Percentiles rank a stretch among this genome's conserved stretches.
Evolutionary conservation across 2,113 vertebrate species (phyloP).

Genomic region (Caranx melampygus): DNA sequence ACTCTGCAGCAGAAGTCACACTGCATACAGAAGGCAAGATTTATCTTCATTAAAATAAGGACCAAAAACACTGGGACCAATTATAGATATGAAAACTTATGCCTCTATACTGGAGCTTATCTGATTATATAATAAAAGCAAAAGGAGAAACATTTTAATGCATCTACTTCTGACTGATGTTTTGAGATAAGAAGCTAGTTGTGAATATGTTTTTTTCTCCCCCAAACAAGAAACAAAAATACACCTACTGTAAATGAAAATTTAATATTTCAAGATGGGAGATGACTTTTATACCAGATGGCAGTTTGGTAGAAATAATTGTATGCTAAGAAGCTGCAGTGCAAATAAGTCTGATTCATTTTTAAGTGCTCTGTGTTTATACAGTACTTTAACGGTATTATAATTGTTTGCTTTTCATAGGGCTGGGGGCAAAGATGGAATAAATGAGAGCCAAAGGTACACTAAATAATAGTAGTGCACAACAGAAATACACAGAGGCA

Average conservation of each 20-base stretch:
- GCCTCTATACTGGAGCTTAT: constrained; percentile 21
- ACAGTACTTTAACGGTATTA: constrained; percentile 57
- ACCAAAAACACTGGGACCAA: constrained; percentile 10
- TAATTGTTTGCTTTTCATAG: constrained; percentile 66
- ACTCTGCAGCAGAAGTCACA: neutral
- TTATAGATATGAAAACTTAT: constrained; percentile 27
- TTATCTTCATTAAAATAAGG: constrained; percentile 22
- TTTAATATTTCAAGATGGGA: constrained; percentile 37
- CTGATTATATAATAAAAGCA: constrained; percentile 32
- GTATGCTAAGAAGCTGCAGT: constrained; percentile 54
- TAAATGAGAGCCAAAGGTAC: constrained; percentile 61
- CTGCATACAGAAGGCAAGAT: neutral
- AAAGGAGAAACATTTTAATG: constrained; percentile 19
- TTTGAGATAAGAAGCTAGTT: constrained; percentile 31
- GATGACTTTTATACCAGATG: constrained; percentile 56
- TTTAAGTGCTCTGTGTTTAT: constrained; percentile 69
- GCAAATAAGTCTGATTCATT: constrained; percentile 69
- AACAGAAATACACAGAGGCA: constrained; percentile 27
- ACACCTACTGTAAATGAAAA: constrained; percentile 25
- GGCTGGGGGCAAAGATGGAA: constrained; percentile 48
- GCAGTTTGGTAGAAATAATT: constrained; percentile 51
- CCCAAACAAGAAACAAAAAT: constrained; percentile 13
- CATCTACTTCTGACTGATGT: constrained; percentile 26
- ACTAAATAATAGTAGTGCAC: constrained; percentile 54
- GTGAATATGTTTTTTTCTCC: neutral